Percentiles rank a stretch among this genome's conserved stretches.
Evolutionary conservation across 2,797 vertebrate species (phyloP).

Genomic region (Oreortyx pictus): DNA sequence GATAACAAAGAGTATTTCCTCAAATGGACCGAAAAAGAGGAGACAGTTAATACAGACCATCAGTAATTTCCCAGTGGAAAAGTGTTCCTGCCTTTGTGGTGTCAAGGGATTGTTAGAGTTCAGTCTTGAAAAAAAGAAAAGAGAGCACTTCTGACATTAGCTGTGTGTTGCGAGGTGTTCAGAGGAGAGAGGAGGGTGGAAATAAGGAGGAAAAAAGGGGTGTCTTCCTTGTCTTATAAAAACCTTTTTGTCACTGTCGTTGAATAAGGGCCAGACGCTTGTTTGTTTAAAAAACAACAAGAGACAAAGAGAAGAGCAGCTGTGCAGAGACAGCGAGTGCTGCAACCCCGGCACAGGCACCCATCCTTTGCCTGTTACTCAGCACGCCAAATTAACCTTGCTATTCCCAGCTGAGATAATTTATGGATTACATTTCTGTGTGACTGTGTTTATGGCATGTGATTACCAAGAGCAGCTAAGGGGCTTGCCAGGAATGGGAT

Average conservation of each 20-base stretch:
- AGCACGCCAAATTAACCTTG: background rate
- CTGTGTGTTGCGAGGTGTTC: background rate
- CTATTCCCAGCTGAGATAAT: background rate
- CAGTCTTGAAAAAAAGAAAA: background rate
- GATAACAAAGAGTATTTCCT: background rate
- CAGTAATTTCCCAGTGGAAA: background rate
- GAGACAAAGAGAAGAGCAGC: conserved; percentile 61
- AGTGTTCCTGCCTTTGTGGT: background rate
- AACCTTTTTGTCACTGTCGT: background rate
- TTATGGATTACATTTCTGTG: rapidly evolving
- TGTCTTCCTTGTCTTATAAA: background rate
- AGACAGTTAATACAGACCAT: background rate
- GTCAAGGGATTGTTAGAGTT: background rate
- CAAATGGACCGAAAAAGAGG: background rate
- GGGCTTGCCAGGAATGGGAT: background rate
- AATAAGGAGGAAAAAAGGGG: background rate
- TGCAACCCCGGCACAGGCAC: background rate
- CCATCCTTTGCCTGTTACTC: background rate
- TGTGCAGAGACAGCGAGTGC: background rate
- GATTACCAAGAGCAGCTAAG: background rate
- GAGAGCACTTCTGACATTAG: background rate
- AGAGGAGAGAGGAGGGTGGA: background rate
- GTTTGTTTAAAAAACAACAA: conserved; percentile 22
- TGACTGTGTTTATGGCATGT: background rate
- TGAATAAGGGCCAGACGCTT: conserved; percentile 46